These are phyloP conservation scores for Phenganax stokvisi DNA, from an alignment of 92 coral and sea anemone species.

Conservation along the genomic window DNA sequence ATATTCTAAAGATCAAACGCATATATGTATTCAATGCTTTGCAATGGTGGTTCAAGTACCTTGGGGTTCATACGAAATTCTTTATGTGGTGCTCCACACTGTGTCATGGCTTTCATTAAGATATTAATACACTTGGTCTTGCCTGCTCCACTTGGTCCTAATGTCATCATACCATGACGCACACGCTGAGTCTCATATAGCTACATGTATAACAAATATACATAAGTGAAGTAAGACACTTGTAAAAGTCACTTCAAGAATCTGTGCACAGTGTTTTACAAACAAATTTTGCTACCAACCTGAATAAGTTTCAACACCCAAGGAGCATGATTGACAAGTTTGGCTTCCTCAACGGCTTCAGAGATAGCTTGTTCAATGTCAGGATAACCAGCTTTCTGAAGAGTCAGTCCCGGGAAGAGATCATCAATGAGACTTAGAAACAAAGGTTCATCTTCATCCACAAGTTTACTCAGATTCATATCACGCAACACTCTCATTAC, in stretches of 20 bases:
- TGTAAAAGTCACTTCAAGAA: not conserved
- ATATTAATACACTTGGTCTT: conserved; percentile 95
- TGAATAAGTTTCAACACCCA: conserved; percentile 95
- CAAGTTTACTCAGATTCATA: conserved; percentile 96
- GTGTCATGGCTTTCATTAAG: conserved; percentile 91
- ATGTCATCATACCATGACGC: conserved; percentile 99
- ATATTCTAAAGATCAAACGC: too few relatives aligned
- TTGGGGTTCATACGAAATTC: conserved; percentile 98
- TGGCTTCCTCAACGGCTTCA: conserved; percentile 89
- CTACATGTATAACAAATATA: conserved; percentile 31
- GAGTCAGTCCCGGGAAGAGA: conserved; percentile 97
- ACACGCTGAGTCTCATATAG: conserved; percentile 98
- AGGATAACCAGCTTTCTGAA: conserved; percentile 96
- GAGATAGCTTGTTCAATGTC: conserved; percentile 97
- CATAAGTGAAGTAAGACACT: not conserved
- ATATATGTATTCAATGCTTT: too few relatives aligned
- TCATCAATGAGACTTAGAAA: conserved; percentile 95
- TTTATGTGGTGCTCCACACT: conserved; percentile 88
- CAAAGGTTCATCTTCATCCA: conserved; percentile 96
- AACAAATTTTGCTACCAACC: conserved; percentile 38
- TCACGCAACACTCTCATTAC: conserved; percentile 99
- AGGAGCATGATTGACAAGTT: conserved; percentile 95
- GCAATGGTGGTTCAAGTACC: conserved; percentile 41
- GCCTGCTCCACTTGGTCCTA: conserved; percentile 99
- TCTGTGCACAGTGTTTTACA: not conserved